Percentiles rank a stretch among this genome's conserved stretches.
Evolutionary conservation across 2,113 vertebrate genomes (phyloP).

Genomic region (Anthoscopus minutus): DNA sequence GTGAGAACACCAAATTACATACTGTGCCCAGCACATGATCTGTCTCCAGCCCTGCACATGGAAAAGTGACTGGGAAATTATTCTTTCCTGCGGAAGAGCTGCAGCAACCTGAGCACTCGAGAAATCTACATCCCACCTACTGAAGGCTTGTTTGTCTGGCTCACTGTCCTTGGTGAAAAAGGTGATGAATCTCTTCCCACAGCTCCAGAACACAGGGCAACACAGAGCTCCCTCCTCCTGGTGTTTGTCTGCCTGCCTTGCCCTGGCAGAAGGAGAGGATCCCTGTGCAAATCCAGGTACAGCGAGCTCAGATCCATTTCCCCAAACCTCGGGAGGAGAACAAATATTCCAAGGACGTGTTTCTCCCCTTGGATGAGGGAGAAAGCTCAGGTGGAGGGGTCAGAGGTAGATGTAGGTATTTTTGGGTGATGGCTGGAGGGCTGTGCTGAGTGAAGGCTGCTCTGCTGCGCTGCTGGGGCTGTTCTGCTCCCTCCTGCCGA

Average conservation of each 20-base stretch:
- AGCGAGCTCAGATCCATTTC: background rate
- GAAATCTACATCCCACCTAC: background rate
- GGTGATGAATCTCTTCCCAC: background rate
- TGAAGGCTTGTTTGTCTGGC: background rate
- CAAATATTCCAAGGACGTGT: background rate
- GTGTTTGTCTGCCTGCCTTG: fast-evolving
- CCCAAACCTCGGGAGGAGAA: background rate
- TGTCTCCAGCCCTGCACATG: background rate
- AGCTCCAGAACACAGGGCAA: background rate
- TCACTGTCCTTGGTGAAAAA: background rate
- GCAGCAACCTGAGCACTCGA: background rate
- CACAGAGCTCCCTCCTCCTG: background rate
- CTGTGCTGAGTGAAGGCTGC: background rate
- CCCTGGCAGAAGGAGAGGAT: background rate
- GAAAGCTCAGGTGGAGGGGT: background rate
- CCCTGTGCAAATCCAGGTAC: background rate
- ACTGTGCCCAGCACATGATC: background rate
- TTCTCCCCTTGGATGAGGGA: background rate
- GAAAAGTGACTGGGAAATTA: background rate
- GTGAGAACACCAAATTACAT: background rate
- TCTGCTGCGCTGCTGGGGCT: background rate
- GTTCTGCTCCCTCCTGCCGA: background rate
- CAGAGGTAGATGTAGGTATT: background rate
- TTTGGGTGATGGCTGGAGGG: background rate
- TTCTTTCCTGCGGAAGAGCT: background rate